Base-by-base conservation (phyloP, 2,888 invertebrate genomes). In the Drosophila subquinaria region DNA sequence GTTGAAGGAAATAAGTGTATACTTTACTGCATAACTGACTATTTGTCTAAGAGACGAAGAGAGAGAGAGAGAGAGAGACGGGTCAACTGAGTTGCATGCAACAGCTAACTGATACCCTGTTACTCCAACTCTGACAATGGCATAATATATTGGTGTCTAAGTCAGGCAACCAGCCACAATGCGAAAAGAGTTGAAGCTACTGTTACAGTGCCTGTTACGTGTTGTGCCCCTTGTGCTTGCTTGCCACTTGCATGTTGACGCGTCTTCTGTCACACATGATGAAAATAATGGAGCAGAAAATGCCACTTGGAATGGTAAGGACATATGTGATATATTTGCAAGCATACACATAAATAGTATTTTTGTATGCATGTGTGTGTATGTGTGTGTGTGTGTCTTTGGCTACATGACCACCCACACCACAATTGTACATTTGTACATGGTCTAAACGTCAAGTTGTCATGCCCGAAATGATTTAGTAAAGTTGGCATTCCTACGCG, bases 261-360 rank as follows among this genome's bases (percentile, higher is more conserved):
- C 76, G 83, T 86, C 87, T 81, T 90, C 84, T 86, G 89, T 83
- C 90, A 89, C 76, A 75, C 89, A 90, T 82, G 86, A 86, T 86
- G 86, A 86, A 90, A 90, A 86, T 90, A 86, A 86, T 86, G 86
- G 86, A 80, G 80, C 85, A 86, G 85, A 86, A 85, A 88, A 86
- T 89, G 90, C 89, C 85, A 76, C 90, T 89, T 75, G 71, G 64
- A 63, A 87, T 86, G 81, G 73, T 76, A 79, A 88, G 66, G 84
- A 79, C 74, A 82, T 65, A 70, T 69, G 67, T 57, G 52, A 68
- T 40, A 23, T 52, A 61, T n/a, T 27, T 51, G 36, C 43, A 36
- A 33, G 10, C 15, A n/a, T 30, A 36, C 30, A 33, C 15, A 30
- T 13, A 36, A 33, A 15, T 33, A n/a, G n/a, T n/a, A 30, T 6